Base-by-base conservation (phyloP, 2,113 vertebrate species). In the Saccopteryx bilineata region DNA sequence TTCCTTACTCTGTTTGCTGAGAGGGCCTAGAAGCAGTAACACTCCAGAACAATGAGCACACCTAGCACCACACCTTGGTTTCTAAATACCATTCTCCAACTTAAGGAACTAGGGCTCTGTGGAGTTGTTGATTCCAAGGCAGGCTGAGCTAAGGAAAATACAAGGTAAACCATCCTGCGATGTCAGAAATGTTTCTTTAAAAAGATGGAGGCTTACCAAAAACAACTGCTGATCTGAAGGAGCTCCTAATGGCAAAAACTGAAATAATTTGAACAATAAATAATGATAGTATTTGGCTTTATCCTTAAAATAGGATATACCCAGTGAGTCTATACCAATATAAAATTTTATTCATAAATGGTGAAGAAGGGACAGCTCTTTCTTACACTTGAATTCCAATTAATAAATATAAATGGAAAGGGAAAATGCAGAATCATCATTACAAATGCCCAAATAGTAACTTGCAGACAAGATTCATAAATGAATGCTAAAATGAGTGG, bases 381-480 rank as follows among this genome's bases (percentile, higher is more conserved):
- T 13, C 7, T 84, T 84, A 78, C n/a, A 63, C 31, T 21, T 69
- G 54, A 90, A 91, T 90, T 85, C 33, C 12, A 58, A 50, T 58
- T 91, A 72, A 61, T 15, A 52, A 89, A 61, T 86, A 50, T 69
- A 69, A 18, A 48, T 56, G 48, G 56, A 80, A 86, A 58, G 6
- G 26, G 26, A 12, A 31, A 65, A 48, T 72, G 87, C 31, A 65
- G 72, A 91, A 74, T 91, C 23, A 72, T 80, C 65, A 50, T 50
- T 81, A 17, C 60, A 74, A 87, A 65, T 50, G 28, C 17, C 54
- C 46, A 28, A 79, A 11, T 81, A 81, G 26, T 81, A 81, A 48
- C 46, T 50, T 63, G 54, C 31, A 91, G 58, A 58, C 50, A 91
- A 91, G 82, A 87, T 95, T 65, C 21, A 85, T 50, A 19, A 86